phyloP scores from a whole-genome alignment of 2,797 vertebrate genomes.

The Hozukius guyotensis region DNA sequence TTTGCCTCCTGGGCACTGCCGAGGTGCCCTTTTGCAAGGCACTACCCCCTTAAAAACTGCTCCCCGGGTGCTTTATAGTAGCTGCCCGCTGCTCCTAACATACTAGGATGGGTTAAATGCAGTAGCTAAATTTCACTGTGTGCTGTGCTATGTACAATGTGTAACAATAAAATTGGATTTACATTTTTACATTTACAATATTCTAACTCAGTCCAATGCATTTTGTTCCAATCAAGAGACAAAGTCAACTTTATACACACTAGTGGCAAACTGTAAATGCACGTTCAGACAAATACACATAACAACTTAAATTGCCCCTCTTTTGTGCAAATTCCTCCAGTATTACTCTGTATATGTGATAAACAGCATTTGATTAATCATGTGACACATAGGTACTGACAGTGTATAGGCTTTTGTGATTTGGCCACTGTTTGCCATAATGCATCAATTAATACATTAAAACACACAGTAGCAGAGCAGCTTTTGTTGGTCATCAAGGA shows the following conservation, averaged over 20 bases:
- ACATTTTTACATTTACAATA: background rate
- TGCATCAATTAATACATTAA: conserved; percentile 5
- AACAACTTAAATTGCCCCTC: background rate
- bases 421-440: background rate
- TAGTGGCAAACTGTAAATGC: background rate
- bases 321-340: background rate
- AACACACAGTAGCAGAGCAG: conserved; percentile 13
- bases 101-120: too few relatives aligned
- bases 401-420: background rate
- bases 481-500: conserved; percentile 59
- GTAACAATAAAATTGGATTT: too few relatives aligned
- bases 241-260: background rate
- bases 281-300: too few relatives aligned
- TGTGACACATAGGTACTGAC: too few relatives aligned
- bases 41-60: too few relatives aligned
- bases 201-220: background rate
- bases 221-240: background rate
- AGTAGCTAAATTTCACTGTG: too few relatives aligned
- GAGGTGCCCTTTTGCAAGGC: too few relatives aligned
- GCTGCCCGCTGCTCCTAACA: too few relatives aligned
- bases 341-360: background rate
- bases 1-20: too few relatives aligned
- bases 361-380: background rate
- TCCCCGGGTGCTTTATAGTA: too few relatives aligned
- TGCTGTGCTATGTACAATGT: too few relatives aligned